Conservation (phyloP, 2,888 invertebrate species). For the Tortricodes alternella region DNA sequence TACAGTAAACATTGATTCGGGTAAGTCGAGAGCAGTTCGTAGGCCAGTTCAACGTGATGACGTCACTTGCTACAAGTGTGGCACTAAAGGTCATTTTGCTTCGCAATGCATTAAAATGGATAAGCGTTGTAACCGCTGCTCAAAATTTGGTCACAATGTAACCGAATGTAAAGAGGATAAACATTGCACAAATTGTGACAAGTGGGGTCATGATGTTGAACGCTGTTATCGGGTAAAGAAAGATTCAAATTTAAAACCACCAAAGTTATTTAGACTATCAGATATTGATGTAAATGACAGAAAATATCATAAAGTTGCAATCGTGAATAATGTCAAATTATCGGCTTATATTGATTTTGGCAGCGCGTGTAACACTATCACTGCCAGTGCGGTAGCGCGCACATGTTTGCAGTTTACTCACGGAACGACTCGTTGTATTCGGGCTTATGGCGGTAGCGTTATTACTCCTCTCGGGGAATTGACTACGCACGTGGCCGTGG, state of each 20-base stretch:
- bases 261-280: background rate
- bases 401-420: background rate
- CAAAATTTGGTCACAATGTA: background rate
- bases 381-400: background rate
- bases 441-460: conserved; percentile 3
- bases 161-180: background rate
- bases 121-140: background rate
- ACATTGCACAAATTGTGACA: background rate
- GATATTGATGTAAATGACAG: conserved; percentile 8
- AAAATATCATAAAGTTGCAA: background rate
- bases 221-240: background rate
- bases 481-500: background rate
- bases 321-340: background rate
- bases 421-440: background rate
- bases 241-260: background rate
- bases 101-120: background rate
- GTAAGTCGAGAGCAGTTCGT: background rate
- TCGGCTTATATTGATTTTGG: conserved; percentile 2
- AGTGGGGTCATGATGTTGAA: background rate
- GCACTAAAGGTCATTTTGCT: conserved; percentile 1
- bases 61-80: conserved; percentile 2
- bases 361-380: conserved; percentile 11
- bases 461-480: conserved; percentile 4
- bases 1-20: background rate
- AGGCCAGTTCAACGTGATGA: background rate